Evolutionary conservation across 2,888 invertebrate species (phyloP).

Genomic region (Dynastes grantii): DNA sequence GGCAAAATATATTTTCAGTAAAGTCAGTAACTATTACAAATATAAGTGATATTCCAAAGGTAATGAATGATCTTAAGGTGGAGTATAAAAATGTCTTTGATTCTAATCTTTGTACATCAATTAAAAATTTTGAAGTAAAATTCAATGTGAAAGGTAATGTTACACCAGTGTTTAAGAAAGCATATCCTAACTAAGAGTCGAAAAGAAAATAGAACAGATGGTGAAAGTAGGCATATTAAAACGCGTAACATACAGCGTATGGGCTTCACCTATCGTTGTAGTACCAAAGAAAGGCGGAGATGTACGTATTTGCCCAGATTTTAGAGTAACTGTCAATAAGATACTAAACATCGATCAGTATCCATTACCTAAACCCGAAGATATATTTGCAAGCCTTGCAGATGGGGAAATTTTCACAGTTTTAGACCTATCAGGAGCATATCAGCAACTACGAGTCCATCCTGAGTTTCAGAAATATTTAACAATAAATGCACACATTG

Average conservation of each 20-base stretch:
- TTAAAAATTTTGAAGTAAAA: constrained; percentile 45
- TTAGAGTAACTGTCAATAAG: constrained; percentile 59
- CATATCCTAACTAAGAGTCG: constrained; percentile 49
- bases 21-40: too few species aligned
- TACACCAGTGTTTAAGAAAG: constrained; percentile 56
- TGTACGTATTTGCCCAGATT: constrained; percentile 62
- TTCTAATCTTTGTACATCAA: constrained; percentile 26
- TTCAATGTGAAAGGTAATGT: constrained; percentile 48
- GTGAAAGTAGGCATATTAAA: constrained; percentile 54
- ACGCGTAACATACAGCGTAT: constrained; percentile 54
- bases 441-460: constrained; percentile 59
- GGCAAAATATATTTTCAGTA: not conserved
- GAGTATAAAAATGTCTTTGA: constrained; percentile 25
- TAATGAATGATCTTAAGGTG: not conserved
- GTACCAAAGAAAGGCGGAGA: constrained; percentile 58
- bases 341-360: constrained; percentile 59
- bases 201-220: constrained; percentile 36
- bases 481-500: constrained; percentile 53
- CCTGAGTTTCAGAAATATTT: constrained; percentile 56
- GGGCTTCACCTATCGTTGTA: constrained; percentile 61
- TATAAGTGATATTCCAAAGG: too few species aligned
- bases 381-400: constrained; percentile 60
- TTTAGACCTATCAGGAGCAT: constrained; percentile 55
- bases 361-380: constrained; percentile 61
- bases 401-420: constrained; percentile 58